These are phyloP conservation scores for Caenorhabditis macrosperma DNA, from an alignment of 2,888 invertebrate species.

Conservation along the genomic window DNA sequence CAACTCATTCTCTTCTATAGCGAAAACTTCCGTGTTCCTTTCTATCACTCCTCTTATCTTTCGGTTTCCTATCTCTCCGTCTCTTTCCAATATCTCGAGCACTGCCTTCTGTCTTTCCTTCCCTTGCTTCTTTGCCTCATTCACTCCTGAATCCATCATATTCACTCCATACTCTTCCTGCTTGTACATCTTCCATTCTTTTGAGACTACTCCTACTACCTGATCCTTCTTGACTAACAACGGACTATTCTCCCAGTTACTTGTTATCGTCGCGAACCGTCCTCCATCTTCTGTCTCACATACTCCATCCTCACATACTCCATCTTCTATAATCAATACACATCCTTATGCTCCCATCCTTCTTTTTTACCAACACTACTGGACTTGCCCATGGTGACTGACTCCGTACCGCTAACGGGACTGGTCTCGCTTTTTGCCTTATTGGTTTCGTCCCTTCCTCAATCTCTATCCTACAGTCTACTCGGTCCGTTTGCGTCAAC, in stretches of 20 bases:
- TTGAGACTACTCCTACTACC: not conserved
- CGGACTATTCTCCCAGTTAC: not conserved
- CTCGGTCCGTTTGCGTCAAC: conserved; percentile 10
- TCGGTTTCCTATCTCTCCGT: not conserved
- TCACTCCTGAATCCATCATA: not conserved
- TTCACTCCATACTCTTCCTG: too few species aligned
- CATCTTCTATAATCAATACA: conserved; percentile 70
- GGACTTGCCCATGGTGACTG: conserved; percentile 40
- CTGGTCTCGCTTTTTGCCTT: conserved; percentile 43
- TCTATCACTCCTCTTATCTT: not conserved
- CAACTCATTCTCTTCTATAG: conserved; percentile 32
- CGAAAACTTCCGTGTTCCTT: conserved; percentile 30
- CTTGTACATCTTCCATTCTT: not conserved
- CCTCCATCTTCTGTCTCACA: conserved; percentile 2
- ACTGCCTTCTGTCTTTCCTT: not conserved
- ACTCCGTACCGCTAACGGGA: conserved; percentile 44
- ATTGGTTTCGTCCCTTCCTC: conserved; percentile 16
- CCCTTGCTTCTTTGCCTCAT: not conserved
- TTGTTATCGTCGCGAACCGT: not conserved
- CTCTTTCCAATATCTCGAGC: not conserved
- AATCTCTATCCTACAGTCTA: conserved; percentile 12
- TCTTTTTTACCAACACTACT: conserved; percentile 61
- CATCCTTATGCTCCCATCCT: conserved; percentile 61
- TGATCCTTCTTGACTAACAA: not conserved
- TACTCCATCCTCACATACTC: conserved; percentile 43